Conservation (phyloP, 2,888 invertebrate genomes). For the Teinopalpus imperialis region DNA sequence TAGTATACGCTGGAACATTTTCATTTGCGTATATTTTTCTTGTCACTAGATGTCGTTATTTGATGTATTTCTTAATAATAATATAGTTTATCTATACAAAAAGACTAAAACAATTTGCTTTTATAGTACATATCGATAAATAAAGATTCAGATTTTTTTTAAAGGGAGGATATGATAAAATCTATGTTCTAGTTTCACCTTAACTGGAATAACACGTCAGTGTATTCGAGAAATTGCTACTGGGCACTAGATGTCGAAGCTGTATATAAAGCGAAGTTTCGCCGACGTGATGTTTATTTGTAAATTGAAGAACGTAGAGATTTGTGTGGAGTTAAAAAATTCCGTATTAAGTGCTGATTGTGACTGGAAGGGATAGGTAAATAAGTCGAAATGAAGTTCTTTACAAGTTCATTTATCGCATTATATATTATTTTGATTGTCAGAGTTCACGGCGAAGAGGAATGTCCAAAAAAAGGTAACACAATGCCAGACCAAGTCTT, state of each 20-base stretch:
- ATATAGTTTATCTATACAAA: too few relatives aligned
- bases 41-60: slow-evolving; percentile 24
- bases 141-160: background rate
- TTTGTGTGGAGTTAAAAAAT: too few relatives aligned
- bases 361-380: too few relatives aligned
- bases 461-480: slow-evolving; percentile 17
- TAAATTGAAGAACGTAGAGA: background rate
- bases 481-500: slow-evolving; percentile 55
- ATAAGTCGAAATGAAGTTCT: slow-evolving; percentile 14
- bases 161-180: too few relatives aligned
- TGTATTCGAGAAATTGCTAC: slow-evolving; percentile 23
- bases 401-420: background rate
- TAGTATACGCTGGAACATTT: slow-evolving; percentile 7
- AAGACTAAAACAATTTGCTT: too few relatives aligned
- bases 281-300: background rate
- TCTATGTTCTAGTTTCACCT: too few relatives aligned
- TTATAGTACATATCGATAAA: too few relatives aligned
- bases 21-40: too few relatives aligned
- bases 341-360: too few relatives aligned
- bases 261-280: slow-evolving; percentile 14
- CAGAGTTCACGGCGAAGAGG: slow-evolving; percentile 9
- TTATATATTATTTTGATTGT: background rate
- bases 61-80: background rate
- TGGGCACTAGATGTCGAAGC: slow-evolving; percentile 21
- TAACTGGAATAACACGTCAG: slow-evolving; percentile 16